Conservation (phyloP, 2,113 vertebrate genomes). For the Candoia aspera region DNA sequence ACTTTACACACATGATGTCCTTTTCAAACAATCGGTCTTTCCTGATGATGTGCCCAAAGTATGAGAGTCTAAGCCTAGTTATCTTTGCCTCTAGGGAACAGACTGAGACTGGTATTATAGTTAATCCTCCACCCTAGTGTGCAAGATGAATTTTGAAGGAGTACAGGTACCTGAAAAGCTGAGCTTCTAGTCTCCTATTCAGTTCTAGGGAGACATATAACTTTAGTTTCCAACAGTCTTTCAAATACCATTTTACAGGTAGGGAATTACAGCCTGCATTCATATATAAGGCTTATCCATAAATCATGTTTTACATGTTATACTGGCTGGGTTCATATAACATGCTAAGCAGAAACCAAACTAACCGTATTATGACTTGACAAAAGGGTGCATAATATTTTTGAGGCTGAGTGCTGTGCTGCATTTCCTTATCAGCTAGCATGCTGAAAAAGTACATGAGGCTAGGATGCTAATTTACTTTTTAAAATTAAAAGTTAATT, state of each 20-base stretch:
- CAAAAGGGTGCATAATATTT: background rate
- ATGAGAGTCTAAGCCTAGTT: no score
- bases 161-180: background rate
- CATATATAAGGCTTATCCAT: background rate
- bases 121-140: background rate
- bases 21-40: no score
- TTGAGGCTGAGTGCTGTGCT: background rate
- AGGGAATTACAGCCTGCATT: background rate
- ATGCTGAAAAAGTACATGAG: background rate
- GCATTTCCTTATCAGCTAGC: background rate
- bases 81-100: no score
- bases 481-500: background rate
- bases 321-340: background rate
- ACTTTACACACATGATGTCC: no score
- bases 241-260: background rate
- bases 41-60: no score
- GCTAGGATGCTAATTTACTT: background rate
- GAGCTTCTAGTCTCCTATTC: background rate
- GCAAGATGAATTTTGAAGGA: background rate
- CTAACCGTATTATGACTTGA: background rate
- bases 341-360: background rate
- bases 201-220: background rate
- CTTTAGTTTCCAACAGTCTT: background rate
- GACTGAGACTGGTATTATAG: background rate
- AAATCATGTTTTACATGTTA: background rate